These are phyloP conservation scores for Mystacornis crossleyi DNA, from an alignment of 2,113 vertebrate species.

Conservation along the genomic window DNA sequence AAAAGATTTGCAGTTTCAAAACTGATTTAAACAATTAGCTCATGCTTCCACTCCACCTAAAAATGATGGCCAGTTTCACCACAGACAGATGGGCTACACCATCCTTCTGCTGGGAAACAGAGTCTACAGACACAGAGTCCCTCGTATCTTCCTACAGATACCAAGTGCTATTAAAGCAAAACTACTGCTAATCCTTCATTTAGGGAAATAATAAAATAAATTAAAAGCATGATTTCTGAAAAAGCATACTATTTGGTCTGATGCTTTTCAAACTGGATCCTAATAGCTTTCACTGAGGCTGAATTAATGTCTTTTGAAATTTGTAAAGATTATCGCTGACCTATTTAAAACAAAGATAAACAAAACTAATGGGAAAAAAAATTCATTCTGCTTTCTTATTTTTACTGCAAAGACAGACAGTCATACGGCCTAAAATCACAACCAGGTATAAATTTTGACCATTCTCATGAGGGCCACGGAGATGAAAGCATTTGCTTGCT, in stretches of 20 bases:
- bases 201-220: not conserved
- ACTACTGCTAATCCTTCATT: not conserved
- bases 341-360: slow-evolving; percentile 16
- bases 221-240: not conserved
- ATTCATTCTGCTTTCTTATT: not conserved
- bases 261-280: not conserved
- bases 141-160: not conserved
- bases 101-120: not conserved
- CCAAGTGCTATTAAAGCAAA: not conserved
- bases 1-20: not conserved
- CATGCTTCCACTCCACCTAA: not conserved
- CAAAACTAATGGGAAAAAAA: not conserved
- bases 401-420: not conserved
- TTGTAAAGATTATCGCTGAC: not conserved
- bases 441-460: not conserved
- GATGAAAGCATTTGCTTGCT: slow-evolving; percentile 18
- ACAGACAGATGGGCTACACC: not conserved
- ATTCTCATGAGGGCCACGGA: not conserved
- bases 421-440: not conserved
- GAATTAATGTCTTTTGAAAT: not conserved
- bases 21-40: not conserved
- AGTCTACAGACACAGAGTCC: not conserved
- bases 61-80: not conserved
- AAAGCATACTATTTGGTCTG: not conserved
- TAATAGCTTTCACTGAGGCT: not conserved